Percentiles rank a stretch among this genome's conserved stretches.
Conservation (phyloP, 2,113 vertebrate genomes). For the Lepus americanus region DNA sequence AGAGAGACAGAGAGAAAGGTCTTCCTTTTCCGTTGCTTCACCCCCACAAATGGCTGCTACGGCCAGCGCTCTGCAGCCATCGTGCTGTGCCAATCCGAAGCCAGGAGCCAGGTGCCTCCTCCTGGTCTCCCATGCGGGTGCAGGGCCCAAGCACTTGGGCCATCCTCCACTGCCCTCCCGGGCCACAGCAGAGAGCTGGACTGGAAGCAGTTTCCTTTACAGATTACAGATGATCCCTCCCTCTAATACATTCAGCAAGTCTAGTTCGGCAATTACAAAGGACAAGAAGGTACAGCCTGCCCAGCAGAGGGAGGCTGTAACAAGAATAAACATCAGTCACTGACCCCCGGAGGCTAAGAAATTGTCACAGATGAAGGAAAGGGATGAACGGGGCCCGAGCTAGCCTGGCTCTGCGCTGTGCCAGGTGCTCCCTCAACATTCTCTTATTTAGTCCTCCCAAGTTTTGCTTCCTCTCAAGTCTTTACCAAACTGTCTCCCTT, state of each 20-base stretch:
- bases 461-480: constrained; percentile 6
- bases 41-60: no score
- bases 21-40: no score
- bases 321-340: background rate
- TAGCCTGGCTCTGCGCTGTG: background rate
- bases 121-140: no score
- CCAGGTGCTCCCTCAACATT: background rate
- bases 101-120: no score
- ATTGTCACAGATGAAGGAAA: background rate
- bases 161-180: no score
- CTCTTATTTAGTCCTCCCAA: background rate
- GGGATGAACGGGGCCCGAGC: background rate
- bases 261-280: background rate
- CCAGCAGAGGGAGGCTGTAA: background rate
- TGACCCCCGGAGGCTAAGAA: background rate
- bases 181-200: no score
- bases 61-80: no score
- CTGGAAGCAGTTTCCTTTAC: background rate
- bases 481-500: background rate
- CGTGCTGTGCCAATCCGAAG: no score
- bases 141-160: no score
- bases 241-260: background rate
- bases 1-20: no score
- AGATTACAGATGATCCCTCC: background rate
- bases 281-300: background rate